Percentiles rank a stretch among this genome's conserved stretches.
Evolutionary conservation across 2,797 vertebrate species (phyloP).

Genomic region (Novumbra hubbsi): DNA sequence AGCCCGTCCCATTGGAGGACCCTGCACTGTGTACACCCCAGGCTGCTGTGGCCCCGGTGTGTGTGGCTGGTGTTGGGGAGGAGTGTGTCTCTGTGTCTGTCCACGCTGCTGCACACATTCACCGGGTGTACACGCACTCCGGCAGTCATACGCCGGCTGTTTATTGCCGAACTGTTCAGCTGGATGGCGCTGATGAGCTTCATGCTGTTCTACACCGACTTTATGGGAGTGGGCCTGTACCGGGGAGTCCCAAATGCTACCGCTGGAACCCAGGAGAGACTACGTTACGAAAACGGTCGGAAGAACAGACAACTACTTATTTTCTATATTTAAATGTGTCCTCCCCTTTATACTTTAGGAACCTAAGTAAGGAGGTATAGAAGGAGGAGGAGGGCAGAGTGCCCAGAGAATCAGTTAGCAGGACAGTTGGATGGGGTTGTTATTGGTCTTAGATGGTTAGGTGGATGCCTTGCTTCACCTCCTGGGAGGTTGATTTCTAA

Average conservation of each 20-base stretch:
- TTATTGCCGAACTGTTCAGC: constrained; percentile 82
- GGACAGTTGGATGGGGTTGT: too few relatives aligned
- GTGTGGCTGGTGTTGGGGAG: constrained; percentile 26
- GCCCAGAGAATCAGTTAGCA: too few relatives aligned
- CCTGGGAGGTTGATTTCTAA: neutral
- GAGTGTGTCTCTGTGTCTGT: constrained; percentile 41
- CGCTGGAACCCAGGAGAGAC: constrained; percentile 75
- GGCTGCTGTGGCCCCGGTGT: constrained; percentile 46
- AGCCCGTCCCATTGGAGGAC: accelerated
- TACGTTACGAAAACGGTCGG: constrained; percentile 82
- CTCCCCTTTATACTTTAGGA: neutral
- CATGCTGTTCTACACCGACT: constrained; percentile 86
- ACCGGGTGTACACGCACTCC: constrained; percentile 75
- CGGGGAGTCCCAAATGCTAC: constrained; percentile 76
- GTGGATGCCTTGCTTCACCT: neutral
- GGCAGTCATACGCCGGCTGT: constrained; percentile 75
- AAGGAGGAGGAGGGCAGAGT: too few relatives aligned
- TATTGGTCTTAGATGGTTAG: neutral
- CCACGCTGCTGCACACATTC: constrained; percentile 67
- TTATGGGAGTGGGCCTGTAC: constrained; percentile 85
- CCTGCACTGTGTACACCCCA: neutral
- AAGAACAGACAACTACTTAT: neutral
- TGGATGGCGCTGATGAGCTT: constrained; percentile 89
- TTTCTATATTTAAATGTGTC: neutral
- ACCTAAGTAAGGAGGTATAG: too few relatives aligned